phyloP scores from a whole-genome alignment of 2,797 vertebrate genomes.

The Malacoraja senta region DNA sequence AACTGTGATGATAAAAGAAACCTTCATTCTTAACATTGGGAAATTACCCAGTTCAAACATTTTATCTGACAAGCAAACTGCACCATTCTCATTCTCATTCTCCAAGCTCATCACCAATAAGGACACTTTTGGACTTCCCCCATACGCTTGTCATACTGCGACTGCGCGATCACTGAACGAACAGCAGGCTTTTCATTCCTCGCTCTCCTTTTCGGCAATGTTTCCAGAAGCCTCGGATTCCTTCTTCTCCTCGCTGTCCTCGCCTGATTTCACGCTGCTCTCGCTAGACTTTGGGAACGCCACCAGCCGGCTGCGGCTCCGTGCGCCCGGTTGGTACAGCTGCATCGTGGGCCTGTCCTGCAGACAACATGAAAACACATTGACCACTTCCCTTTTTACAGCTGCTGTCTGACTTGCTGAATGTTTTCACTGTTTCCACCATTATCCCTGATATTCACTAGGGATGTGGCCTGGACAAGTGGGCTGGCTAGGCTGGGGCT shows the following conservation, averaged over 20 bases:
- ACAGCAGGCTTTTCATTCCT: conserved; percentile 58
- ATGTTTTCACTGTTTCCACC: too few relatives aligned
- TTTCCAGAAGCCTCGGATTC: conserved; percentile 63
- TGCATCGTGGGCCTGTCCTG: conserved; percentile 97
- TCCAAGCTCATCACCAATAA: conserved; percentile 30
- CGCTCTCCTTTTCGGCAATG: conserved; percentile 70
- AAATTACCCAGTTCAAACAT: conserved; percentile 31
- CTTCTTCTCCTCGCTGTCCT: conserved; percentile 62
- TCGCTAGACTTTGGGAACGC: conserved; percentile 52
- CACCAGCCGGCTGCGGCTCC: conserved; percentile 71
- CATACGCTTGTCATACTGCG: neutral
- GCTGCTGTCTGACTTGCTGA: too few relatives aligned
- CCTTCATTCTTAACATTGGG: conserved; percentile 1
- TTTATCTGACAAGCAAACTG: conserved; percentile 28
- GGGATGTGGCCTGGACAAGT: too few relatives aligned
- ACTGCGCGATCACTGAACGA: neutral
- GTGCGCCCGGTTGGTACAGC: conserved; percentile 86
- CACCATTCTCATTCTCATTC: neutral
- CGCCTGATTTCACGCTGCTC: conserved; percentile 54
- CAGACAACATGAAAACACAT: conserved; percentile 32
- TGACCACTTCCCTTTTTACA: neutral
- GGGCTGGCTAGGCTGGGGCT: too few relatives aligned
- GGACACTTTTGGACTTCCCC: conserved; percentile 29
- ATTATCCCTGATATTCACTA: too few relatives aligned
- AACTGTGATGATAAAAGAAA: conserved; percentile 26